Conservation (phyloP, 2,888 invertebrate genomes). For the Caenorhabditis sp. region DNA sequence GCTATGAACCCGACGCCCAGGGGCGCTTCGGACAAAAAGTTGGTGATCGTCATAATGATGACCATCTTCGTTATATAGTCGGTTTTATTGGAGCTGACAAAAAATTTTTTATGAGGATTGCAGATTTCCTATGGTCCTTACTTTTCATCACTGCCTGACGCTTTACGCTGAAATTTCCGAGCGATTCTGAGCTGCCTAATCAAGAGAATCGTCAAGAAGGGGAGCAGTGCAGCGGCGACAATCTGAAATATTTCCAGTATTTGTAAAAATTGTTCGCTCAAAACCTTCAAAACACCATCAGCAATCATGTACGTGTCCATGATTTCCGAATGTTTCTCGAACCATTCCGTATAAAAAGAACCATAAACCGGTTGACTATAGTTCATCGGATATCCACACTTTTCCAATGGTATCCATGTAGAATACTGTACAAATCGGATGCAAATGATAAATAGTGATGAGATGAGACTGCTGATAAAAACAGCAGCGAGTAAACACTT, state of each 20-base stretch:
- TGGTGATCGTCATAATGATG: slow-evolving; percentile 20
- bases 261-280: neutral
- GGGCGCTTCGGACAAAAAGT: neutral
- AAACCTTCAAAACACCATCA: neutral
- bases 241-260: slow-evolving; percentile 10
- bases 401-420: neutral
- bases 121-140: neutral
- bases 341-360: neutral
- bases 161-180: neutral
- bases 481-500: neutral
- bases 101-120: too few relatives aligned
- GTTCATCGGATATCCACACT: neutral
- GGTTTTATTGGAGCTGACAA: neutral
- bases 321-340: neutral
- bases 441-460: neutral
- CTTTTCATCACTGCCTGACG: too few relatives aligned
- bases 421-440: neutral
- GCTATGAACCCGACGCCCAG: neutral
- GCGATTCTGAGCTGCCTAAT: slow-evolving; percentile 1
- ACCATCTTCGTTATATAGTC: slow-evolving; percentile 20
- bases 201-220: slow-evolving; percentile 7
- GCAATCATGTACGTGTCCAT: neutral
- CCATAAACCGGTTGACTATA: neutral
- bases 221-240: neutral
- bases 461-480: neutral